phyloP scores from a whole-genome alignment of 1,140 invertebrate species.

The Listronotus bonariensis region DNA sequence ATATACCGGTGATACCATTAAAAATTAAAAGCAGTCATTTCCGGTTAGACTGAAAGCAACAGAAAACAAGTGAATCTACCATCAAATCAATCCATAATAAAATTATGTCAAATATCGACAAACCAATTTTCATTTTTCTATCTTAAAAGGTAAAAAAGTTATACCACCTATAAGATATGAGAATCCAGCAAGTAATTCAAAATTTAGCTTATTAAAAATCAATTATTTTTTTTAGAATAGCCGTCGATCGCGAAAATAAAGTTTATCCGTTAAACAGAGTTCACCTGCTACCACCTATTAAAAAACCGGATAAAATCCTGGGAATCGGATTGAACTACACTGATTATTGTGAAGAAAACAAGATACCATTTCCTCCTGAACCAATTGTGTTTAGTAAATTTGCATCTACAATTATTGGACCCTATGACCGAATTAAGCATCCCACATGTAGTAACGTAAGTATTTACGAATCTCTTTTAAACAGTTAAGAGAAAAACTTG shows the following conservation, averaged over 20 bases:
- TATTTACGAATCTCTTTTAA: background rate
- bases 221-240: slow-evolving; percentile 39
- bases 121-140: no score
- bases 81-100: no score
- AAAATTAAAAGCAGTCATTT: no score
- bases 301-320: slow-evolving; percentile 42
- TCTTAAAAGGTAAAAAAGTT: no score
- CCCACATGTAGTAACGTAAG: slow-evolving; percentile 38
- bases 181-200: no score
- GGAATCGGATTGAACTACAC: slow-evolving; percentile 41
- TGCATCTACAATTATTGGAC: slow-evolving; percentile 43
- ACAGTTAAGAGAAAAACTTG: background rate
- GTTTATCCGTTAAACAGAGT: slow-evolving; percentile 31
- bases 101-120: no score
- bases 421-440: slow-evolving; percentile 39
- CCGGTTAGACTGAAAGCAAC: no score
- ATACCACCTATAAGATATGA: no score
- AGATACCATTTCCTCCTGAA: slow-evolving; percentile 32
- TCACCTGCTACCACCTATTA: slow-evolving; percentile 39
- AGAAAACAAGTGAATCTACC: no score
- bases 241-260: slow-evolving; percentile 26
- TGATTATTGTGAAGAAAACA: slow-evolving; percentile 40
- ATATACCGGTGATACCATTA: no score
- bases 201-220: no score
- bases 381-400: slow-evolving; percentile 44